These are phyloP conservation scores for Peromyscus nudipes DNA, from an alignment of 2,797 vertebrate species.

Conservation along the genomic window DNA sequence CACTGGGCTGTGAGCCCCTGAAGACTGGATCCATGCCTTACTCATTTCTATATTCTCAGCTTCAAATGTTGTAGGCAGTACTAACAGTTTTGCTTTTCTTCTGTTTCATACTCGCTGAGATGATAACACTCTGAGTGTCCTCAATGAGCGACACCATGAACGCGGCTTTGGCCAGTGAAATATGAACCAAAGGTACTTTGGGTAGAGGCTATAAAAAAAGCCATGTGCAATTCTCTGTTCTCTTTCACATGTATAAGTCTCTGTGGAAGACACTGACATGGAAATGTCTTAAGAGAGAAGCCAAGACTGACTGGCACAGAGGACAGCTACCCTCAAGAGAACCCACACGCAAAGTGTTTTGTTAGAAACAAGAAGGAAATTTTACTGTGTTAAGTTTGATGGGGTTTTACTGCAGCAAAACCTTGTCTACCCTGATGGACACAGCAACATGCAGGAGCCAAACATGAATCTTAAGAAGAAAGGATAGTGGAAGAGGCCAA, in stretches of 20 bases:
- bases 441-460: not conserved
- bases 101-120: not conserved
- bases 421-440: not conserved
- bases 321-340: not conserved
- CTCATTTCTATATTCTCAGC: not conserved
- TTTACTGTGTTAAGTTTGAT: not conserved
- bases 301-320: too few species aligned
- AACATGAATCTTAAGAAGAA: not conserved
- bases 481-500: not conserved
- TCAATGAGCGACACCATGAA: not conserved
- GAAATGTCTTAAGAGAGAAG: not conserved
- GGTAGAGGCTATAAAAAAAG: not conserved
- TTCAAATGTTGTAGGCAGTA: not conserved
- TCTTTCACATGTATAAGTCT: not conserved
- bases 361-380: constrained; percentile 11
- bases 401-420: constrained; percentile 1
- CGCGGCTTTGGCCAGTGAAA: not conserved
- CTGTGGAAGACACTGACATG: not conserved
- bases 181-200: not conserved
- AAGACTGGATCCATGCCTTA: not conserved
- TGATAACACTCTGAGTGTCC: not conserved
- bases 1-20: not conserved
- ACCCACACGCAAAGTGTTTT: not conserved
- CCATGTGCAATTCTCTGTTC: not conserved
- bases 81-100: not conserved